Percentiles rank a stretch among this genome's conserved stretches.
Conservation (phyloP, 2,113 vertebrate species). For the Dolichallabes microphthalmus region DNA sequence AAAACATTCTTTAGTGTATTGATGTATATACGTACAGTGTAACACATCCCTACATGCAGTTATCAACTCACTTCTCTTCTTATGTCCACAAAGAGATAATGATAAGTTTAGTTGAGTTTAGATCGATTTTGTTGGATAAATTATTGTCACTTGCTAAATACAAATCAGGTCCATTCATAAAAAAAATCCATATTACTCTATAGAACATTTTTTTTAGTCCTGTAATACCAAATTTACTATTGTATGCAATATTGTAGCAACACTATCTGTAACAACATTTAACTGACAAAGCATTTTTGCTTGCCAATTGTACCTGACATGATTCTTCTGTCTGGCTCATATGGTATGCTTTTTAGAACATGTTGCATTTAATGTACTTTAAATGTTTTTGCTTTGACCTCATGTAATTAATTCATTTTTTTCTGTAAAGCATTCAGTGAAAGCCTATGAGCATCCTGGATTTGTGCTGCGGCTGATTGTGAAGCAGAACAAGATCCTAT, state of each 20-base stretch:
- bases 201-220: not conserved
- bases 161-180: not conserved
- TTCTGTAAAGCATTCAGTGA: conserved; percentile 70
- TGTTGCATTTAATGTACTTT: not conserved
- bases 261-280: not conserved
- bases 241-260: not conserved
- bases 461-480: conserved; percentile 81
- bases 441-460: conserved; percentile 74
- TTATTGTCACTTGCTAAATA: not conserved
- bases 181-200: not conserved
- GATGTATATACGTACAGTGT: not conserved
- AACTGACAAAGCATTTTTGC: no score
- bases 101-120: not conserved
- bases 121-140: not conserved
- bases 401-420: not conserved
- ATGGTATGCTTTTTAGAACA: no score
- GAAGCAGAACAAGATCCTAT: conserved; percentile 71
- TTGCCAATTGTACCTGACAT: not conserved
- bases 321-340: not conserved
- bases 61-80: not conserved
- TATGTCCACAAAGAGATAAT: not conserved
- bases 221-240: not conserved
- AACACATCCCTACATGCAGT: not conserved
- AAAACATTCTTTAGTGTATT: not conserved
- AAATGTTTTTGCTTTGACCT: no score